phyloP scores from a whole-genome alignment of 92 coral and sea anemone species.

The Scolanthus callimorphus region DNA sequence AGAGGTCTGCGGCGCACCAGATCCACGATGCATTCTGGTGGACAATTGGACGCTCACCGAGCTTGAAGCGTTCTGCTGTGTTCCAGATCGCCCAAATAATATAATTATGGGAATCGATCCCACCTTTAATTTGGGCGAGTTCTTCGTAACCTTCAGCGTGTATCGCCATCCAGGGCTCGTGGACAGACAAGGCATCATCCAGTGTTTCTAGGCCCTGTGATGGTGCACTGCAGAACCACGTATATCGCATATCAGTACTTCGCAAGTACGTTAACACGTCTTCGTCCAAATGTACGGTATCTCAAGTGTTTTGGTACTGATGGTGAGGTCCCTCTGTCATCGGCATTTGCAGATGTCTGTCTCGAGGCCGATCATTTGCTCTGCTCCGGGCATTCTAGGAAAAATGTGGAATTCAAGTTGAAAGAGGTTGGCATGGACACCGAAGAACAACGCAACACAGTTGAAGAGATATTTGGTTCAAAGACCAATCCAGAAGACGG shows the following conservation, averaged over 20 bases:
- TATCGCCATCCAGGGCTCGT: conserved; percentile 9
- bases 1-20: conserved; percentile 9
- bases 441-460: not conserved
- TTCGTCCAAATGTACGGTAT: conserved; percentile 5
- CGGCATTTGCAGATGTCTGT: conserved; percentile 17
- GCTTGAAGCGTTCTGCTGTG: conserved; percentile 15
- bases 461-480: not conserved
- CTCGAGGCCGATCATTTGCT: conserved; percentile 12
- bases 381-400: conserved; percentile 6
- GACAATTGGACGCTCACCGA: conserved; percentile 12
- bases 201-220: conserved; percentile 22
- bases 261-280: conserved; percentile 1
- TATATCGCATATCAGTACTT: conserved; percentile 7
- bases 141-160: conserved; percentile 14
- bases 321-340: conserved; percentile 2
- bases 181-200: conserved; percentile 5
- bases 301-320: conserved; percentile 21
- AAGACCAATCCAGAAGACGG: conserved; percentile 1
- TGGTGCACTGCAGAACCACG: conserved; percentile 7
- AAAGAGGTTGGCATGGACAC: not conserved
- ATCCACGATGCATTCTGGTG: conserved; percentile 23
- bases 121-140: conserved; percentile 26
- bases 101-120: conserved; percentile 23
- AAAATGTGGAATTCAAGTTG: conserved; percentile 3
- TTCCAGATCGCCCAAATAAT: conserved; percentile 6